Base-by-base conservation (phyloP, 2,888 invertebrate genomes). In the Torymus aiolomorphi region DNA sequence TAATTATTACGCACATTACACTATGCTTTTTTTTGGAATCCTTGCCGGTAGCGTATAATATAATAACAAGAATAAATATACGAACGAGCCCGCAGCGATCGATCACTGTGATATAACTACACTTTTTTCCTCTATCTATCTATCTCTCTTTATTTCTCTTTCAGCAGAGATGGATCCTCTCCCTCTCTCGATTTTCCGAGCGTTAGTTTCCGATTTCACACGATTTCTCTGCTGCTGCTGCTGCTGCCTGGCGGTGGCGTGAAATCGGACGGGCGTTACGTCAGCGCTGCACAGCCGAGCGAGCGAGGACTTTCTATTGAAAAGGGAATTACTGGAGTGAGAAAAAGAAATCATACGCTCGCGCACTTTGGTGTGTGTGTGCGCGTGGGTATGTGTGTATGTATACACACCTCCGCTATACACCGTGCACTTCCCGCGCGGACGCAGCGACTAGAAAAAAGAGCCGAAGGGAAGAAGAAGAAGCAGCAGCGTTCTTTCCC, bases 1-100 rank as follows among this genome's bases (percentile, higher is more conserved):
- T 76, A 79, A 79, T 78, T 67, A 80, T 82, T 74, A 65, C 70
- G 49, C 77, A 82, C 81, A 81, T 81, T 75, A 78, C 75, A 81
- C 75, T 77, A 67, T 49, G 31, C 69, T n/a, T n/a, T 76, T 69
- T 67, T 73, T 20, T 73, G 63, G 52, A 54, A 52, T 62, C 24
- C 24, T 24, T 24, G 24, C 24, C 24, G 24, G 61, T 61, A 59
- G 24, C 20, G 18, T 49, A 20, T 16, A 42, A 3, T 42, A n/a
- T n/a, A 65, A 49, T 31, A 54, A 63, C 57, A 61, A 51, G 20
- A 65, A 74, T 74, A 13, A 61, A 62, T 62, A 10, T 24, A 24
- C 24, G 24, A 3, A 24, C 3, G 3, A 24, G 3, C 24, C 24
- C 24, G 24, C 24, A 24, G 3, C 24, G 24, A 24, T 24, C 13